A percentile compares a stretch with the other conserved stretches of the same genome.
Conservation (phyloP, 2,797 vertebrate species). For the Poliocrania exsul region DNA sequence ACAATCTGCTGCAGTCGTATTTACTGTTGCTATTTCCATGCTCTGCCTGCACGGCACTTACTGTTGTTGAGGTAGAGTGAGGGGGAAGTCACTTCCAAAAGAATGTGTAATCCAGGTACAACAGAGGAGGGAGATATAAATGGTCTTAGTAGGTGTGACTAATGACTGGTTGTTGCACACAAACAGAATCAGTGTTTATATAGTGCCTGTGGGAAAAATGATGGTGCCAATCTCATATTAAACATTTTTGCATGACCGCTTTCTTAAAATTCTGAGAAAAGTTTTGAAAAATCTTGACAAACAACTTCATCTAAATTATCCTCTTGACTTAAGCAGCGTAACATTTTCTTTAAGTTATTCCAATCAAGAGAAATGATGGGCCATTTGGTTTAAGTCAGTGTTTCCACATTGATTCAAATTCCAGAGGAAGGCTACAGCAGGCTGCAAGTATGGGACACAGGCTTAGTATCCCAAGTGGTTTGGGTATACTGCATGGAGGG, state of each 20-base stretch:
- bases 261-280: not conserved
- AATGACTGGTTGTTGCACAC: not conserved
- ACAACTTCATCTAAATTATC: not conserved
- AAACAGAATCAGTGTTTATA: not conserved
- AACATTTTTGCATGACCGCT: not conserved
- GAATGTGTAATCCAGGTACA: not conserved
- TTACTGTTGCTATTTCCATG: not conserved
- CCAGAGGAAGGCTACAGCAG: not conserved
- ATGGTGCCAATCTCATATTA: not conserved
- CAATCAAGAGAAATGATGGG: not conserved
- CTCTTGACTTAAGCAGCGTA: not conserved
- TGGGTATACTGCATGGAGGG: not conserved
- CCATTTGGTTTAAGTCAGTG: not conserved
- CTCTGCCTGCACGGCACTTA: not conserved
- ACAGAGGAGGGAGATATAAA: not conserved
- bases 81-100: not conserved
- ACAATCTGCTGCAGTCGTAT: not conserved
- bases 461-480: not conserved
- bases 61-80: not conserved
- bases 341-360: not conserved
- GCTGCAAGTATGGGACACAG: not conserved
- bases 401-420: not conserved
- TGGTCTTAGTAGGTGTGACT: not conserved
- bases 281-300: not conserved
- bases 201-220: not conserved